Conservation (phyloP, 37 sponge, comb jelly and placozoan species). For the Axinella damicornis region DNA sequence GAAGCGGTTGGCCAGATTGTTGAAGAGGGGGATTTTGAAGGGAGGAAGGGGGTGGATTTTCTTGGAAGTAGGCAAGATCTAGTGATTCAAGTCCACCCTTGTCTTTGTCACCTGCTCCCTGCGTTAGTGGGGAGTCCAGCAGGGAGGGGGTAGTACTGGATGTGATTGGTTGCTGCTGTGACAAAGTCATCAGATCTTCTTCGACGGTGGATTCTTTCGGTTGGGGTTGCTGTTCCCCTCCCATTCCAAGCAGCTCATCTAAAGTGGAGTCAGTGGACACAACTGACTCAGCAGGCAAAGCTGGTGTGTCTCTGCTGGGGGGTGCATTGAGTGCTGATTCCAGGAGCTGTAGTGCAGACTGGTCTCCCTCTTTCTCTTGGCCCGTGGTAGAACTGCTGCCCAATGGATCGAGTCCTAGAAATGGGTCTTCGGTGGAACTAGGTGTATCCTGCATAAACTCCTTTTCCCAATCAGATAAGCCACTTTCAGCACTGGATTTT, state of each 20-base stretch:
- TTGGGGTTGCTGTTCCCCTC: neutral
- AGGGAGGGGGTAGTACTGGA: neutral
- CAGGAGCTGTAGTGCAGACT: no score
- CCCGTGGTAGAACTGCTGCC: neutral
- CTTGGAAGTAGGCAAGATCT: neutral
- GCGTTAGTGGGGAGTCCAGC: neutral
- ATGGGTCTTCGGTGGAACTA: neutral
- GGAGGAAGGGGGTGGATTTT: neutral
- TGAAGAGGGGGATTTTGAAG: neutral
- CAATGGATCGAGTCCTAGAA: neutral
- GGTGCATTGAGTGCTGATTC: no score
- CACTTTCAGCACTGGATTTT: neutral
- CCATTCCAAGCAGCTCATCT: slow-evolving; percentile 21
- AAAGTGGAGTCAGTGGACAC: neutral
- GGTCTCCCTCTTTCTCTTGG: no score
- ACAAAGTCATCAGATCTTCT: no score
- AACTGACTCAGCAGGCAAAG: neutral
- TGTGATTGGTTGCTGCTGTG: no score
- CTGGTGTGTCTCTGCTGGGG: no score
- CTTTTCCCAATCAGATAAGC: slow-evolving; percentile 63
- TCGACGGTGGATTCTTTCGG: no score
- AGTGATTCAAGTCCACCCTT: neutral
- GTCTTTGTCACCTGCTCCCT: neutral
- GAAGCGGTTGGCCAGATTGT: neutral
- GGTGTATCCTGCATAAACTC: slow-evolving; percentile 30